These are phyloP conservation scores for Plagiodera versicolora DNA, from an alignment of 2,888 invertebrate genomes.

Conservation along the genomic window DNA sequence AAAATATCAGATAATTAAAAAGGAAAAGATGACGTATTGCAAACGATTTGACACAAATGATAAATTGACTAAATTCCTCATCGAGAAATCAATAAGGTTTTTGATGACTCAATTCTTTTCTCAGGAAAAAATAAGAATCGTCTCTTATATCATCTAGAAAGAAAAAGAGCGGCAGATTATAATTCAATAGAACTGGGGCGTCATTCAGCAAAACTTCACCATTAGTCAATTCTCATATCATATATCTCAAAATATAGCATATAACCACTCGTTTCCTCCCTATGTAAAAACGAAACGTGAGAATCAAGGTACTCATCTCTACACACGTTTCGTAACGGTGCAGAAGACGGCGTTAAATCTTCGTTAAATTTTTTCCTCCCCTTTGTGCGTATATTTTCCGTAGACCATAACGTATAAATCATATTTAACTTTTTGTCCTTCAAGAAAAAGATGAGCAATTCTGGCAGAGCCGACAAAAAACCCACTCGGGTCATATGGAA, in stretches of 20 bases:
- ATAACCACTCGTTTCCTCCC: conserved; percentile 20
- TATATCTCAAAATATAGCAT: conserved; percentile 20
- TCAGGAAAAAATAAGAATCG: no score
- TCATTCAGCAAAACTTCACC: no score
- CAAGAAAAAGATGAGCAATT: conserved; percentile 13
- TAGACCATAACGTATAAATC: conserved; percentile 20
- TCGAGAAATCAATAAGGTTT: no score
- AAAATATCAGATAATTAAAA: no score
- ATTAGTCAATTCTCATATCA: no score
- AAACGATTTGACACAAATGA: no score
- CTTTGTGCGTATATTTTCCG: conserved; percentile 12
- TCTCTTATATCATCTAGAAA: no score
- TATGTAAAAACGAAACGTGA: conserved; percentile 11
- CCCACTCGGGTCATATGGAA: background rate
- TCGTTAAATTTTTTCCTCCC: conserved; percentile 26
- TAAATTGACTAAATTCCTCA: no score
- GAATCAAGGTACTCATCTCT: conserved; percentile 21
- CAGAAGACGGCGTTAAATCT: conserved; percentile 31
- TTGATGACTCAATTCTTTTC: no score
- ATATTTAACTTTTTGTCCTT: conserved; percentile 20
- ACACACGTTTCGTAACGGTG: conserved; percentile 26
- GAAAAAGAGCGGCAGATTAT: no score
- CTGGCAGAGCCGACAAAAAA: background rate
- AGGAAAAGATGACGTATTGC: no score
- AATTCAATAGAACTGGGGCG: no score